These are phyloP conservation scores for Charina bottae DNA, from an alignment of 2,113 vertebrate species.

Conservation along the genomic window DNA sequence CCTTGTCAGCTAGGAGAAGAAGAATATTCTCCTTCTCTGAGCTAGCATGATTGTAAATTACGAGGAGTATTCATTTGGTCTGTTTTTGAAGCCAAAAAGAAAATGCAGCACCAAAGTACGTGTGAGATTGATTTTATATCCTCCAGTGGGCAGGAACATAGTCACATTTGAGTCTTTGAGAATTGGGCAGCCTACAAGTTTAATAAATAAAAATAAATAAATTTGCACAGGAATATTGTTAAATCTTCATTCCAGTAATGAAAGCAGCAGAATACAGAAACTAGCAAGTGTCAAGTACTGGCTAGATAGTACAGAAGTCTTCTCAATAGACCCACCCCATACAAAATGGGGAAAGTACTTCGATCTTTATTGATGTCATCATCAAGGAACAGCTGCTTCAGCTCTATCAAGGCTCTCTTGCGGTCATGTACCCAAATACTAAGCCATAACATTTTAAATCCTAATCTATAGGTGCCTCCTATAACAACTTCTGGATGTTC, in stretches of 20 bases:
- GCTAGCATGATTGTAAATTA: background rate
- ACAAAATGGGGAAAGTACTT: background rate
- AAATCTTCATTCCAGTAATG: background rate
- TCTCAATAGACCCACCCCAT: background rate
- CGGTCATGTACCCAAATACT: background rate
- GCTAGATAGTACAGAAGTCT: no score
- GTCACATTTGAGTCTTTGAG: background rate
- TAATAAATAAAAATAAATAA: background rate
- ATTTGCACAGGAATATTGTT: background rate
- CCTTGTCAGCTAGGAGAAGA: background rate
- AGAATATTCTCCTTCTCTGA: background rate
- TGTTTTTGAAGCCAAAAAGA: background rate
- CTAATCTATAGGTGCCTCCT: background rate
- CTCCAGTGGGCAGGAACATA: background rate
- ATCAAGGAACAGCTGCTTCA: background rate
- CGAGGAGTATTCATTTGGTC: background rate
- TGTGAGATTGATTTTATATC: background rate
- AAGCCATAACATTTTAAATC: background rate
- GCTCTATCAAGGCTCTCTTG: background rate
- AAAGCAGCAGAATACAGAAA: no score
- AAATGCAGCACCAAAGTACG: background rate
- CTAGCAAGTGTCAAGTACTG: no score
- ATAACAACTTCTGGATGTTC: background rate
- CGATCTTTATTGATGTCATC: background rate
- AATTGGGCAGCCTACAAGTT: background rate